These are phyloP conservation scores for Psococerastis gibbosa DNA, from an alignment of 2,888 invertebrate species.

Conservation along the genomic window DNA sequence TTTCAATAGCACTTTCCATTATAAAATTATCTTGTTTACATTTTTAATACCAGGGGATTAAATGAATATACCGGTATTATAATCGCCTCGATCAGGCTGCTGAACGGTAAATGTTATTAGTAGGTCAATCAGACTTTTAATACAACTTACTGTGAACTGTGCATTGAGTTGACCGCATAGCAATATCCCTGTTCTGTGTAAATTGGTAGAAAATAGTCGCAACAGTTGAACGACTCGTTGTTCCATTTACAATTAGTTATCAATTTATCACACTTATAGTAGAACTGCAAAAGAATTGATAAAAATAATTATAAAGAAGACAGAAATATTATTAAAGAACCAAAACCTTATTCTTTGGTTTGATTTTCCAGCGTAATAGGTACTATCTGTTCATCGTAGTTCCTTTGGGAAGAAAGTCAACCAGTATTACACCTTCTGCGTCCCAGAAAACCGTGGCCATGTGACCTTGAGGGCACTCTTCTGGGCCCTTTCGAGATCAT, in stretches of 20 bases:
- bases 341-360: not conserved
- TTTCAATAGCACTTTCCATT: too few species aligned
- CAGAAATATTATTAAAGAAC: not conserved
- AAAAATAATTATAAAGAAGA: slow-evolving; percentile 1
- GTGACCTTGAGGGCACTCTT: too few species aligned
- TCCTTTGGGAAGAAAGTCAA: too few species aligned
- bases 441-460: too few species aligned
- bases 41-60: too few species aligned
- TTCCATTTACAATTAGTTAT: slow-evolving; percentile 19
- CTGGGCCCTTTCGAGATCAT: too few species aligned
- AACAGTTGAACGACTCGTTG: slow-evolving; percentile 19
- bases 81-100: too few species aligned
- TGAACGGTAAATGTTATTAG: too few species aligned
- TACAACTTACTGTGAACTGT: slow-evolving; percentile 16
- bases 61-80: too few species aligned
- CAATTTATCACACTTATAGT: slow-evolving; percentile 20
- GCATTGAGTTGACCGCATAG: slow-evolving; percentile 20
- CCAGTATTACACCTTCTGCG: too few species aligned
- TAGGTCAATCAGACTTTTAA: too few species aligned
- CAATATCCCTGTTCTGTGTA: slow-evolving; percentile 20
- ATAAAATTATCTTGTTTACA: too few species aligned
- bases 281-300: slow-evolving; percentile 22
- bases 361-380: not conserved
- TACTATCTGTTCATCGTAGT: not conserved
- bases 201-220: slow-evolving; percentile 19